Base-by-base conservation (phyloP, 2,797 vertebrate genomes). In the Hypotaenidia philippensis region DNA sequence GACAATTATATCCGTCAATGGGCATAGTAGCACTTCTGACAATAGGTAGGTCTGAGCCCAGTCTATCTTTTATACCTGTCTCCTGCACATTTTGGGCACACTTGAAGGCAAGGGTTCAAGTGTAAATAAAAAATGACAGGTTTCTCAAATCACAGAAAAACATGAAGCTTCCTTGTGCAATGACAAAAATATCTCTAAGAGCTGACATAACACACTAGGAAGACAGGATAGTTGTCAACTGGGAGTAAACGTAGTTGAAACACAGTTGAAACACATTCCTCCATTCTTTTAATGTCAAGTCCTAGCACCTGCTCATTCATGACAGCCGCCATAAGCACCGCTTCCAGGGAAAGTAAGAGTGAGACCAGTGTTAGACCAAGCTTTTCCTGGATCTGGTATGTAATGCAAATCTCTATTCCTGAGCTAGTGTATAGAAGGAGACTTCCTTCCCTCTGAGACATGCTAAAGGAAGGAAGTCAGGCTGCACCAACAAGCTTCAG, bases 41-140 rank as follows among this genome's bases (percentile, higher is more conserved):
- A 89, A 89, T 10, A 82, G 55, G 40, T 22, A 82, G 10, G 5
- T 79, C 56, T 74, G 47, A 93, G 60, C 18, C 23, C 59, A 76
- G 50, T 71, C 59, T 64, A 22, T 83, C 44, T 64, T 95, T 96
- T 89, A 57, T 83, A 57, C 13, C 41, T 61, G 49, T 60, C 38
- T 84, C 65, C 63, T 50, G 66, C 53, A 38, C n/a, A 80, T 87
- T 93, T 92, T 80, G 41, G 52, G 41, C 71, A 85, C 36, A 47
- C 21, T 85, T 57, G 22, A 93, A 94, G 56, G n/a, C 65, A 66
- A 87, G 34, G 63, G 70, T 92, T 94, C 44, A 79, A 82, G 57
- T 45, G 23, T 50, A 92, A 90, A 89, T 85, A 59, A 88, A 78
- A 95, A 92, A 92, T 84, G 25, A 61, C 47, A 60, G 23, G 36